Percentiles rank a stretch among this genome's conserved stretches.
phyloP scores from a whole-genome alignment of 2,888 invertebrate genomes.

The Altica lythri region DNA sequence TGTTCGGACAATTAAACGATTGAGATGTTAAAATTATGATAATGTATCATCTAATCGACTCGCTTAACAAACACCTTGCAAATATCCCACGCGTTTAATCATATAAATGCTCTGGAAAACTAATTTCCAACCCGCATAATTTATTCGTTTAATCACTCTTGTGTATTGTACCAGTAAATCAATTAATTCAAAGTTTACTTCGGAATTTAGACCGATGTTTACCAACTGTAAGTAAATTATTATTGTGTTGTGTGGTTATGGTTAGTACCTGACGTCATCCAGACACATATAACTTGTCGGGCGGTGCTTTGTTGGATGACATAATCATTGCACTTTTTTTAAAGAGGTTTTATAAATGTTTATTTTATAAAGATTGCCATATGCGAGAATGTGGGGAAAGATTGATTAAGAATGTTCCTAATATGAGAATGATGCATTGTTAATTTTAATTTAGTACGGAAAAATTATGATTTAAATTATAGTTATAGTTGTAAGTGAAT shows the following conservation, averaged over 20 bases:
- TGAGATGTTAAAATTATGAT: no score
- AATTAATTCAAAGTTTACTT: constrained; percentile 24
- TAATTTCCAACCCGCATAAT: constrained; percentile 14
- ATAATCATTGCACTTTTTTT: constrained; percentile 40
- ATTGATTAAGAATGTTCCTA: constrained; percentile 1
- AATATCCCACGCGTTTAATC: constrained; percentile 1
- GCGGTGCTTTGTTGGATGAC: constrained; percentile 38
- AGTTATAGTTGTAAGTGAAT: no score
- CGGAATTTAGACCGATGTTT: constrained; percentile 17
- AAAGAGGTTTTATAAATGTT: constrained; percentile 20
- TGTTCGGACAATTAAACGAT: no score
- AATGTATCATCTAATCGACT: no score
- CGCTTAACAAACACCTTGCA: no score
- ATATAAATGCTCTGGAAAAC: not conserved
- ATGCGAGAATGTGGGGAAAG: constrained; percentile 2
- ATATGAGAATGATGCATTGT: no score
- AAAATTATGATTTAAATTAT: no score
- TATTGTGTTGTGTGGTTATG: constrained; percentile 25
- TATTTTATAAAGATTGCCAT: constrained; percentile 10
- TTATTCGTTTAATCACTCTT: not conserved
- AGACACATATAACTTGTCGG: constrained; percentile 27
- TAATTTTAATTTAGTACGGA: no score
- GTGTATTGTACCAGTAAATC: constrained; percentile 13
- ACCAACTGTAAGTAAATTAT: constrained; percentile 27
- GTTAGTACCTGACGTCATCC: constrained; percentile 38